Conservation (phyloP, 2,113 vertebrate species). For the Pterocles burchelli region DNA sequence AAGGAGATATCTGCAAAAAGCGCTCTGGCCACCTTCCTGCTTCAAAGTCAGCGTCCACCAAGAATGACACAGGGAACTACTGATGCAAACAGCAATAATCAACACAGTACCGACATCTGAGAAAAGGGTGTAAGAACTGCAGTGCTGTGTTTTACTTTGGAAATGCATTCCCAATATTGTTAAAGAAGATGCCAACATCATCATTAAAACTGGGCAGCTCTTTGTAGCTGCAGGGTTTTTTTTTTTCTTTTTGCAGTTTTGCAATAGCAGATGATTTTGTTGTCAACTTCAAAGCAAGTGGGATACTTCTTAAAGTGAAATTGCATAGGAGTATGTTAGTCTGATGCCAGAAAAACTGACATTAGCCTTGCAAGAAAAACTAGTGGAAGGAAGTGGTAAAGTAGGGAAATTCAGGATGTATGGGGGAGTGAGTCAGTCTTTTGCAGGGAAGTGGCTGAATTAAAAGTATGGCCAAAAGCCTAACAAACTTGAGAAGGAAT, state of each 20-base stretch:
- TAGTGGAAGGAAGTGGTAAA: neutral
- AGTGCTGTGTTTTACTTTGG: constrained; percentile 20
- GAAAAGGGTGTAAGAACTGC: neutral
- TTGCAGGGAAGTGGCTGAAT: neutral
- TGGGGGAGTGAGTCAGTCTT: neutral
- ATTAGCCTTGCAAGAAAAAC: neutral
- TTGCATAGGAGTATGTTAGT: neutral
- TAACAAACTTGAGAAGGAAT: neutral
- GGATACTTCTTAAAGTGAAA: neutral
- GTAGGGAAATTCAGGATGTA: neutral
- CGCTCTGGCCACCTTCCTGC: neutral
- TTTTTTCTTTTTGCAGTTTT: neutral
- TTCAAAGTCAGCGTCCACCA: neutral
- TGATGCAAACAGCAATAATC: neutral
- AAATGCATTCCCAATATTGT: neutral
- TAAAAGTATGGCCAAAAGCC: neutral
- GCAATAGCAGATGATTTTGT: neutral
- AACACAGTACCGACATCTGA: neutral
- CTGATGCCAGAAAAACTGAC: neutral
- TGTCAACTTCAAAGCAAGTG: neutral
- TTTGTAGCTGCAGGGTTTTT: neutral
- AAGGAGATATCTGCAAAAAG: neutral
- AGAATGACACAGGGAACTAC: neutral
- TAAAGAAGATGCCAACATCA: constrained; percentile 40
- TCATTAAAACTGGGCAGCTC: constrained; percentile 36